Evolutionary conservation across 2,113 vertebrate genomes (phyloP).

Genomic region (Mobula hypostoma): DNA sequence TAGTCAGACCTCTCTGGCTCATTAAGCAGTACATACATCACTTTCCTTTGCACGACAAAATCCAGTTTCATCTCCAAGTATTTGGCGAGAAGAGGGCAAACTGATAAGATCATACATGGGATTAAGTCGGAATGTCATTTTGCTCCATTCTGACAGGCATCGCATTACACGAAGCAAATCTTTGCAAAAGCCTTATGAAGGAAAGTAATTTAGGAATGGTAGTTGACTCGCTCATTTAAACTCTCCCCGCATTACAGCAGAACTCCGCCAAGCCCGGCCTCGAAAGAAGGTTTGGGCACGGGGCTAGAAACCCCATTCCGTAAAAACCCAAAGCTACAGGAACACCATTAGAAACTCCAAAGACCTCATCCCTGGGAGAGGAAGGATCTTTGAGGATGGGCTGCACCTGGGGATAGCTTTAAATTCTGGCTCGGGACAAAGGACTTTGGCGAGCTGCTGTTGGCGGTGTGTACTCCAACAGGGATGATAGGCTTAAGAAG

Average conservation of each 20-base stretch:
- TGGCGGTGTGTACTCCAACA: no score
- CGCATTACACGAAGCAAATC: neutral
- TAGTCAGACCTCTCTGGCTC: neutral
- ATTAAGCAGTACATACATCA: constrained; percentile 25
- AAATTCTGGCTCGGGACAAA: no score
- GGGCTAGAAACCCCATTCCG: no score
- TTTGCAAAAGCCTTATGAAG: neutral
- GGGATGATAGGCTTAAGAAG: no score
- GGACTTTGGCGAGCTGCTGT: no score
- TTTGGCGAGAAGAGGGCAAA: constrained; percentile 7
- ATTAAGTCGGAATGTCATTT: neutral
- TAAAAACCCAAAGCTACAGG: no score
- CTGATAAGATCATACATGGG: neutral
- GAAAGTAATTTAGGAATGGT: neutral
- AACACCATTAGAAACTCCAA: no score
- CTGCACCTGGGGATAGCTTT: no score
- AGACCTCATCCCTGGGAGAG: no score
- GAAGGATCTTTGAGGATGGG: no score
- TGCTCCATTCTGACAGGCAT: neutral
- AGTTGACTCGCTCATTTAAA: constrained; percentile 11
- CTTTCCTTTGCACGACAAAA: constrained; percentile 4
- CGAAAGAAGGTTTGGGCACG: no score
- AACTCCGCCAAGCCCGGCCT: no score
- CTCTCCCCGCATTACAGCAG: neutral
- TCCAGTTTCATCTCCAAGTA: constrained; percentile 10